A percentile compares a stretch with the other conserved stretches of the same genome.
phyloP scores from a whole-genome alignment of 2,888 invertebrate species.

The Melinopterus prodromus region DNA sequence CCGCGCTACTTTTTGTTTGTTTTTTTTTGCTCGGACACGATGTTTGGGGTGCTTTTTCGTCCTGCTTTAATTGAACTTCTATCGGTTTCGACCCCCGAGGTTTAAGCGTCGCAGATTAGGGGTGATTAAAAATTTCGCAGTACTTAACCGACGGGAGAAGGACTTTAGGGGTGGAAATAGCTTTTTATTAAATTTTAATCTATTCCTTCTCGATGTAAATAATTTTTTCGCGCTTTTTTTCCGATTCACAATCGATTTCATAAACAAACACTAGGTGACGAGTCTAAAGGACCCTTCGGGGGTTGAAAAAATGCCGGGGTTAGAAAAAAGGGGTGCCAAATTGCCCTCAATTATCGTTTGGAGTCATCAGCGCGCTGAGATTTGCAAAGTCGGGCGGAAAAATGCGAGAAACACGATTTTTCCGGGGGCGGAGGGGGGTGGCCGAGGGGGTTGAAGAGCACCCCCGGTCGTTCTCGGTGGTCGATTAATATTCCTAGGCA shows the following conservation, averaged over 20 bases:
- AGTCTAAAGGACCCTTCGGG: not conserved
- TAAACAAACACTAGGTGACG: not conserved
- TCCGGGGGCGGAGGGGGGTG: not conserved
- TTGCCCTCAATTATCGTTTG: constrained; percentile 7
- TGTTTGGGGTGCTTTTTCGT: not conserved
- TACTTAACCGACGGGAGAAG: not conserved
- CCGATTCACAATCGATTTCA: too few relatives aligned
- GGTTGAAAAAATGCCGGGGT: not conserved
- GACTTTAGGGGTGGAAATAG: not conserved
- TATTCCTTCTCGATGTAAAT: too few relatives aligned
- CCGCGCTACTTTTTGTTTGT: not conserved
- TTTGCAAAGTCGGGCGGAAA: not conserved
- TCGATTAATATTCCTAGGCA: constrained; percentile 43
- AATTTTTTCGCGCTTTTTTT: too few relatives aligned
- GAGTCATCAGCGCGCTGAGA: not conserved
- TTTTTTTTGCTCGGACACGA: constrained; percentile 11
- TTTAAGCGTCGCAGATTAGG: not conserved
- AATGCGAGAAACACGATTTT: constrained; percentile 4
- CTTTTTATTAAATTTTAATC: not conserved
- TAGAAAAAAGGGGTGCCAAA: not conserved
- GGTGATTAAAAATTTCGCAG: not conserved
- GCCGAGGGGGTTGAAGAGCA: not conserved
- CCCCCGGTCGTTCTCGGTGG: constrained; percentile 11
- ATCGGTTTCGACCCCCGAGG: not conserved
- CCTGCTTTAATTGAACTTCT: not conserved